phyloP scores from a whole-genome alignment of 2,888 invertebrate genomes.

The Flexamia atlantica region DNA sequence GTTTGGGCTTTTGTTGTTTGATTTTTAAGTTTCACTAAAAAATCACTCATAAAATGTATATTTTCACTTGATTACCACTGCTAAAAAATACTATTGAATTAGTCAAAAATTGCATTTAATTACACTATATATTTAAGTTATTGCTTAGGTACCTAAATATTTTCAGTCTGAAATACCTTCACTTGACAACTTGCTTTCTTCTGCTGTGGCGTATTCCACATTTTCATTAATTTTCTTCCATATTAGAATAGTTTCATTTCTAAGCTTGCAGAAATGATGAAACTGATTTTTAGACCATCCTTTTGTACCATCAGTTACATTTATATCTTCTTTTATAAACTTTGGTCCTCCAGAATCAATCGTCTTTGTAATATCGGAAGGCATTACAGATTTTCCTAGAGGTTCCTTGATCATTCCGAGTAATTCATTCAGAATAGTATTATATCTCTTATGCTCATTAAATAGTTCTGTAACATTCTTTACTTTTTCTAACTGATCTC shows the following conservation, averaged over 20 bases:
- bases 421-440: not conserved
- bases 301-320: not conserved
- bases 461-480: not conserved
- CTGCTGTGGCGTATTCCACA: constrained; percentile 15
- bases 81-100: no score
- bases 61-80: no score
- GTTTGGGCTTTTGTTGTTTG: no score
- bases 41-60: no score
- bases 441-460: not conserved
- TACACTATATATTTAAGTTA: no score
- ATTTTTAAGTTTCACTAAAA: no score
- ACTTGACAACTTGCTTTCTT: not conserved
- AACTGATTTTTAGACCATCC: not conserved
- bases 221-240: constrained; percentile 32
- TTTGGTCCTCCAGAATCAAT: constrained; percentile 2
- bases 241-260: constrained; percentile 41
- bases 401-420: not conserved
- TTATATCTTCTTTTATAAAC: not conserved
- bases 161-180: constrained; percentile 10
- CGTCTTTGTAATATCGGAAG: constrained; percentile 25
- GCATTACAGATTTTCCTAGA: constrained; percentile 13
- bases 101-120: no score
- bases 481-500: not conserved
- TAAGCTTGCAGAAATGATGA: constrained; percentile 10
- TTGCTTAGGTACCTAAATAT: no score